These are phyloP conservation scores for Garra rufa DNA, from an alignment of 2,113 vertebrate species.

Conservation along the genomic window DNA sequence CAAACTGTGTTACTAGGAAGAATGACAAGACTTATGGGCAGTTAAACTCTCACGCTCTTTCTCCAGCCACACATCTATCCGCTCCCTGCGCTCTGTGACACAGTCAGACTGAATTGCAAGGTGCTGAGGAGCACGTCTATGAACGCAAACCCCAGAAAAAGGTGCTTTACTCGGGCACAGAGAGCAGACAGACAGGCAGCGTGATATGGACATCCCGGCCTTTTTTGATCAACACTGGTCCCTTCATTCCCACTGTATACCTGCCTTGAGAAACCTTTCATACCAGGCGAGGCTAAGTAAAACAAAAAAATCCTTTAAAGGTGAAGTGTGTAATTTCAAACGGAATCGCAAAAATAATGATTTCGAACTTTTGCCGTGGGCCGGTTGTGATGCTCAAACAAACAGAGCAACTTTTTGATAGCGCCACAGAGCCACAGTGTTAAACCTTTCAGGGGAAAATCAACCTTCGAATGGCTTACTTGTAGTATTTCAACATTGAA, in stretches of 20 bases:
- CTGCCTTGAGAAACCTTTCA: constrained; percentile 35
- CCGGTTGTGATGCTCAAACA: constrained; percentile 30
- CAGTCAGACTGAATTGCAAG: constrained; percentile 53
- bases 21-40: constrained; percentile 20
- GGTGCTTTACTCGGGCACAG: constrained; percentile 52
- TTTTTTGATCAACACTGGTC: constrained; percentile 51
- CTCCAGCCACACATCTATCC: constrained; percentile 20
- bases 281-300: not conserved
- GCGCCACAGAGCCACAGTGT: constrained; percentile 1
- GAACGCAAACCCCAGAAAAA: constrained; percentile 30
- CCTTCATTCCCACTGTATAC: constrained; percentile 43
- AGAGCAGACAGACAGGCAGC: constrained; percentile 35
- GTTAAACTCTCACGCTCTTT: constrained; percentile 46
- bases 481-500: not conserved
- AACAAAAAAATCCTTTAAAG: not conserved
- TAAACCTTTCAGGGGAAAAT: not conserved
- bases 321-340: constrained; percentile 10
- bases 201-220: constrained; percentile 38
- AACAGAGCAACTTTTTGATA: constrained; percentile 34
- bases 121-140: constrained; percentile 36
- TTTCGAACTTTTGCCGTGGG: not conserved
- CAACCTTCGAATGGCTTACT: constrained; percentile 9
- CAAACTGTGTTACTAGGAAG: constrained; percentile 32
- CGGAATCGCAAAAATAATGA: not conserved
- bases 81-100: constrained; percentile 33